A percentile compares a stretch with the other conserved stretches of the same genome.
Evolutionary conservation across 2,113 vertebrate genomes (phyloP).

Genomic region (Odocoileus virginianus): DNA sequence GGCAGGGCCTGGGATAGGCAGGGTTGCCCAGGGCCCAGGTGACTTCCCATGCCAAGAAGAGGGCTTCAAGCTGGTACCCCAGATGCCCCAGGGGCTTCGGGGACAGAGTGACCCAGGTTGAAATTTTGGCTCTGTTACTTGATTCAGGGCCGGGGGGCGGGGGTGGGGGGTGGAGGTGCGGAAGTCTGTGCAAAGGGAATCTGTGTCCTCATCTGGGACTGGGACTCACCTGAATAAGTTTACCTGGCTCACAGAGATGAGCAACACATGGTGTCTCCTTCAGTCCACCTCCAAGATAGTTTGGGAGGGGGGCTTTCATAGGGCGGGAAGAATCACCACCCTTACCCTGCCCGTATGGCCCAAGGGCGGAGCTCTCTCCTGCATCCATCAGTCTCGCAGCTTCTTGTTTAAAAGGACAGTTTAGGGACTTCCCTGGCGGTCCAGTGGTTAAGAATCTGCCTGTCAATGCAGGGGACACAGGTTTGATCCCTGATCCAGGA

Average conservation of each 20-base stretch:
- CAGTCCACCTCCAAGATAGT: neutral
- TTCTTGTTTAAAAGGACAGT: neutral
- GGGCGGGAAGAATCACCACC: neutral
- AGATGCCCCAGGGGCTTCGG: neutral
- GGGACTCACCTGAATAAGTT: neutral
- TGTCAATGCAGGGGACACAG: neutral
- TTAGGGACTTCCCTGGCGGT: neutral
- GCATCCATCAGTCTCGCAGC: neutral
- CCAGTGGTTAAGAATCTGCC: neutral
- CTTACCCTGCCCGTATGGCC: neutral
- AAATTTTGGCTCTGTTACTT: neutral
- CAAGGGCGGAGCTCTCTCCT: neutral
- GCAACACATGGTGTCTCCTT: neutral
- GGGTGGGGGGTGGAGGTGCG: fast-evolving
- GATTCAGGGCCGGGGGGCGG: fast-evolving
- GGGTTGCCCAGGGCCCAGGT: fast-evolving
- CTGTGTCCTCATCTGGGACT: neutral
- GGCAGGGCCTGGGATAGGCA: neutral
- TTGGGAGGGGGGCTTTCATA: neutral
- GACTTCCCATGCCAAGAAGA: neutral
- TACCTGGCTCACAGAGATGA: fast-evolving
- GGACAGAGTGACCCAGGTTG: neutral
- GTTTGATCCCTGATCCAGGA: neutral
- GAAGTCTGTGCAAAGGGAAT: too few relatives aligned
- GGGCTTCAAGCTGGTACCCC: neutral